Evolutionary conservation across 64 coral and sea anemone species (phyloP), one percentile per base, ranked within the genome.

Genomic region (Pachyseris speciosa): DNA sequence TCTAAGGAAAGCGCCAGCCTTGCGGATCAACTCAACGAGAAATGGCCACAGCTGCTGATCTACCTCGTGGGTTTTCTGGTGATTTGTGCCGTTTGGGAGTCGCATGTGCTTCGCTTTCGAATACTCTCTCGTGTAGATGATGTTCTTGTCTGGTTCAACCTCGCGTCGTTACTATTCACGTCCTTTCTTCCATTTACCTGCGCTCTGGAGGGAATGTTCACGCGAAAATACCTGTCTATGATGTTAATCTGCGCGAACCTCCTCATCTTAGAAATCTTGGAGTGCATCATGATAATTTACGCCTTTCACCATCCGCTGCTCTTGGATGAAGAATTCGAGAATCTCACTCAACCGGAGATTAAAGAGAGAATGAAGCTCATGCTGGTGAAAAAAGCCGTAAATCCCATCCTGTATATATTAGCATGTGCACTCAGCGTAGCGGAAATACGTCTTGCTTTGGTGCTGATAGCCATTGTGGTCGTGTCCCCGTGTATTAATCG

Each of bases 111-210:
- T 45, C 69, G 97, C 39, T 99, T 95, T 58, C 89, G 91, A 29
- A 84, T 99, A n/a, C 74, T 99, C 27, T 99, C 97, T 10, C 89
- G 88, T 28, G 90, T 95, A 0, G 97, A 99, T 37, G 97, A 99
- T 77, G 89, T 95, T 20, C 78, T 99, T 1, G 94, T 99, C 19
- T 95, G 97, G 93, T 87, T 99, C 49, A 99, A 99, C 60, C 66
- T 99, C 5, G 86, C 75, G 30, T 95, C 93, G 24, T 68, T 99
- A 31, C 80, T 99, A 57, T 95, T 99, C 48, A 90, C 89, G 13
- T 95, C 93, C 5, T 95, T 99, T 69, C 80, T 99, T 27, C 97
- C 97, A 5, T 99, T 99, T 63, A 89, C 86, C 25, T 88, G 79
- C 47, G 88, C 87, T 83, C 80, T 99, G 0, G 94, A 93, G 49